These are phyloP conservation scores for Halcyon badia DNA, from an alignment of 2,797 vertebrate genomes.

Conservation along the genomic window DNA sequence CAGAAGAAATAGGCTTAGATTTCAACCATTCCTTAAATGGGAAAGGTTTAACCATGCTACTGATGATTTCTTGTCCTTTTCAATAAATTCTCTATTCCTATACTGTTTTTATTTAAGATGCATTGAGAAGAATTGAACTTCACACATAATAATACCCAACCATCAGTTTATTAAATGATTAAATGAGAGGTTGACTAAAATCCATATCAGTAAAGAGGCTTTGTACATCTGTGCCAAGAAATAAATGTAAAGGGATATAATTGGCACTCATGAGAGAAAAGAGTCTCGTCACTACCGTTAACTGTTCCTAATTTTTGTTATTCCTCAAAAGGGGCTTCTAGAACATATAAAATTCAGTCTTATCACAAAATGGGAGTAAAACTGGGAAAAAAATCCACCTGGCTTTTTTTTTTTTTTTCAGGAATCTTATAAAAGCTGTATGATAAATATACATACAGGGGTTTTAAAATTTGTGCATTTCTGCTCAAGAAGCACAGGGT, in stretches of 20 bases:
- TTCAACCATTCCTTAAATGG: neutral
- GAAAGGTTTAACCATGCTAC: neutral
- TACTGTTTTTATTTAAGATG: neutral
- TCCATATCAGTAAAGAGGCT: neutral
- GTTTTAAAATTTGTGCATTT: neutral
- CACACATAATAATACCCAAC: neutral
- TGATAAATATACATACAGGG: neutral
- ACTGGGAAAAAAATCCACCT: neutral
- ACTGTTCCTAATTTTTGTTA: neutral
- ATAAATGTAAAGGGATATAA: neutral
- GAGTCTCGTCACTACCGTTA: neutral
- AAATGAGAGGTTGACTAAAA: constrained; percentile 7
- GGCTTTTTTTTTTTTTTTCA: neutral
- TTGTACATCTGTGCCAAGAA: constrained; percentile 7
- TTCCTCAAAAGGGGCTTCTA: neutral
- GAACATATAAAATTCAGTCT: neutral
- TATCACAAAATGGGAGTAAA: neutral
- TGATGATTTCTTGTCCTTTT: constrained; percentile 8
- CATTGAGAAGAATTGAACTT: constrained; percentile 22
- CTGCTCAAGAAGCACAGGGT: neutral
- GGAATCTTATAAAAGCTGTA: neutral
- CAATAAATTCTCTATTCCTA: neutral
- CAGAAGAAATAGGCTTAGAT: neutral
- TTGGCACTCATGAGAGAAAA: neutral
- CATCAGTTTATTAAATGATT: constrained; percentile 32